A percentile compares a stretch with the other conserved stretches of the same genome.
Evolutionary conservation across 2,113 vertebrate species (phyloP).

Genomic region (Taurulus bubalis): DNA sequence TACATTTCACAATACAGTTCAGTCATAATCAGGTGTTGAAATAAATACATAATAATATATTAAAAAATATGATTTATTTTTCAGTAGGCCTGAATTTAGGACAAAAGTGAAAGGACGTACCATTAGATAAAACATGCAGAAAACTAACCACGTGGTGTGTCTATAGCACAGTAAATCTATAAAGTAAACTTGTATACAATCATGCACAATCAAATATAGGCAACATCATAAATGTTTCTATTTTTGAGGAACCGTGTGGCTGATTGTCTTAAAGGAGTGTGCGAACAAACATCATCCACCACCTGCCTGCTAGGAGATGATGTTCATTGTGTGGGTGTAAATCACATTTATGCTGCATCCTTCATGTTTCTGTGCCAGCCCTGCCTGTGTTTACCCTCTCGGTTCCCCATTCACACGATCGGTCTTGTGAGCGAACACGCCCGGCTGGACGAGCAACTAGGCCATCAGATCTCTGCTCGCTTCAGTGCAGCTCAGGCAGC

Average conservation of each 20-base stretch:
- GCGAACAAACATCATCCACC: background rate
- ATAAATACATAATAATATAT: background rate
- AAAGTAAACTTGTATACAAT: background rate
- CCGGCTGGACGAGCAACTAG: background rate
- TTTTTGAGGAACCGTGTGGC: background rate
- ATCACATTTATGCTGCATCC: constrained; percentile 40
- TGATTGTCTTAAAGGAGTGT: constrained; percentile 9
- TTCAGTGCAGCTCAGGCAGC: constrained; percentile 4
- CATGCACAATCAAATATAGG: background rate
- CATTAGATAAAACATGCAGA: no score
- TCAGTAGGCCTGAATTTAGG: background rate
- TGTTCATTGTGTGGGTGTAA: constrained; percentile 24
- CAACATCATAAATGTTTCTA: background rate
- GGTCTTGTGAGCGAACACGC: constrained; percentile 33
- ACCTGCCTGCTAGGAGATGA: background rate
- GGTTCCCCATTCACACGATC: constrained; percentile 46
- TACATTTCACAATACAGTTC: background rate
- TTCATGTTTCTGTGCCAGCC: no score
- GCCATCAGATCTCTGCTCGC: constrained; percentile 16
- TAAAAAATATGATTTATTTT: background rate
- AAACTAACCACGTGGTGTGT: background rate
- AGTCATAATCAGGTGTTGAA: background rate
- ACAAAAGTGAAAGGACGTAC: no score
- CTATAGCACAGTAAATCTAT: background rate
- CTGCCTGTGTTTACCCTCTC: constrained; percentile 45